Evolutionary conservation across 2,113 vertebrate genomes (phyloP).

Genomic region (Strigops habroptila): DNA sequence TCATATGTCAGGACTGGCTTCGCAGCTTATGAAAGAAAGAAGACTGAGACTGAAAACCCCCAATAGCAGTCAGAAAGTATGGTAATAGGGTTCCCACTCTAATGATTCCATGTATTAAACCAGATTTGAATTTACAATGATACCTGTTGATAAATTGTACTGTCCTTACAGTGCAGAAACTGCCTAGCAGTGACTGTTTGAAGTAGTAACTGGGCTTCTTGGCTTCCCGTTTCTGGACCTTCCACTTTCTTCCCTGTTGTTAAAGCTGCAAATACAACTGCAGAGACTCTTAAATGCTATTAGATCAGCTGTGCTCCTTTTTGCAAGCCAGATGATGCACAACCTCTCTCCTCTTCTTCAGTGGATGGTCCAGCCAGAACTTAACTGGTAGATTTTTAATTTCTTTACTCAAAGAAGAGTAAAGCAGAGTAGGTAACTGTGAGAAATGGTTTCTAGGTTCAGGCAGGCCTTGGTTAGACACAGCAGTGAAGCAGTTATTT

Average conservation of each 20-base stretch:
- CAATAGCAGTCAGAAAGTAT: fast-evolving
- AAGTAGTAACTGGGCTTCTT: background rate
- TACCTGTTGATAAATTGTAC: too few species aligned
- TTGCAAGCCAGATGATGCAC: background rate
- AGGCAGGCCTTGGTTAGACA: too few species aligned
- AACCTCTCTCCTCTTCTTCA: too few species aligned
- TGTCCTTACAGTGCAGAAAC: background rate
- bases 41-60: background rate
- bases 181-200: too few species aligned
- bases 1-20: background rate
- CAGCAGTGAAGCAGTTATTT: too few species aligned
- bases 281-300: fast-evolving
- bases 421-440: too few species aligned
- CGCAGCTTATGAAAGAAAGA: background rate
- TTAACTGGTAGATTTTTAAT: background rate
- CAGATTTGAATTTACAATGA: background rate
- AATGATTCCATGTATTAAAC: fast-evolving
- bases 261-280: background rate
- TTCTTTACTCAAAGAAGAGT: background rate
- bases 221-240: background rate
- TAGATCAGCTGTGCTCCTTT: background rate
- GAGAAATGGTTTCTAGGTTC: too few species aligned
- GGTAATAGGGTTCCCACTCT: background rate
- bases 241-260: background rate
- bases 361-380: background rate